Evolutionary conservation across 1,140 invertebrate species (phyloP).

Genomic region (Oryctes rhinoceros): DNA sequence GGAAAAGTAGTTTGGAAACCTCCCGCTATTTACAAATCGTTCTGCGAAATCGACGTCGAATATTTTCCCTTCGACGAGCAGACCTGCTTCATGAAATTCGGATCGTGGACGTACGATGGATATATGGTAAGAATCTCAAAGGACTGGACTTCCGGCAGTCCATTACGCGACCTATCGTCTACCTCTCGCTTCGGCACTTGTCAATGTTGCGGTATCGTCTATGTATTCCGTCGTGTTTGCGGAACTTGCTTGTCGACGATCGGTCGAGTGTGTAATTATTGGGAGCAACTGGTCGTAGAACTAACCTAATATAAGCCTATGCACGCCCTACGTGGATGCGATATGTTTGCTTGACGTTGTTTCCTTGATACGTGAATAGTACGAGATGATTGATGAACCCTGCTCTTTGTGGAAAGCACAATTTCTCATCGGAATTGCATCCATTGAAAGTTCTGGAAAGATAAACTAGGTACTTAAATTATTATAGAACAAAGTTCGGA

Average conservation of each 20-base stretch:
- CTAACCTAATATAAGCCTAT: neutral
- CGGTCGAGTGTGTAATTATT: conserved; percentile 29
- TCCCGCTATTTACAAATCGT: conserved; percentile 97
- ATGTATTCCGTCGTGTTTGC: neutral
- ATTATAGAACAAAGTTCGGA: too few species aligned
- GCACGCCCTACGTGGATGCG: neutral
- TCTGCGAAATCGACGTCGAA: conserved; percentile 96
- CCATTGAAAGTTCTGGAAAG: too few species aligned
- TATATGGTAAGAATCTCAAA: conserved; percentile 76
- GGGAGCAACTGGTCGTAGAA: neutral
- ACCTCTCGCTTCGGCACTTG: neutral
- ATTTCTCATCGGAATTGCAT: neutral
- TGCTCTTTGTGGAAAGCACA: neutral
- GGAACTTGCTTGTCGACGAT: neutral
- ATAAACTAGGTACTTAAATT: too few species aligned
- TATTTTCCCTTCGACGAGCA: conserved; percentile 98
- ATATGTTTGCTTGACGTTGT: neutral
- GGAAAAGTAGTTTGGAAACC: conserved; percentile 97
- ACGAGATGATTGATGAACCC: conserved; percentile 10
- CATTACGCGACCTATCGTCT: neutral
- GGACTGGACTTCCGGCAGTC: conserved; percentile 17
- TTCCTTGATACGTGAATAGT: too few species aligned
- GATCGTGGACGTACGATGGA: conserved; percentile 93
- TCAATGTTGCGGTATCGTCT: neutral
- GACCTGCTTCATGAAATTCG: conserved; percentile 97